phyloP scores from a whole-genome alignment of 2,888 invertebrate genomes.

The Sesia bembeciformis region DNA sequence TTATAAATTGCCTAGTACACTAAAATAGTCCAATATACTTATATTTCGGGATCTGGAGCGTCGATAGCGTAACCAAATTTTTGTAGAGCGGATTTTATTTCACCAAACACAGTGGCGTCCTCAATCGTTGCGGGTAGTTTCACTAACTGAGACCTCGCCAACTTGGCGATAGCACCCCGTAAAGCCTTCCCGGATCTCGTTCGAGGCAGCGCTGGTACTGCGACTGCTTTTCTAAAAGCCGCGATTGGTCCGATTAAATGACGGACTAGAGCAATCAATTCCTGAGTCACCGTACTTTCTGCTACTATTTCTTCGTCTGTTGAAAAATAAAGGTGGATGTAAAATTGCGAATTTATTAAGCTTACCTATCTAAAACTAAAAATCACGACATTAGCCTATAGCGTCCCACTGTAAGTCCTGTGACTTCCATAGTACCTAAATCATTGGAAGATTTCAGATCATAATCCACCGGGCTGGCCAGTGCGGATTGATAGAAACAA shows the following conservation, averaged over 20 bases:
- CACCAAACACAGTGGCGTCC: slow-evolving; percentile 86
- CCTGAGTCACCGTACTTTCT: slow-evolving; percentile 57
- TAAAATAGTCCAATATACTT: slow-evolving; percentile 2
- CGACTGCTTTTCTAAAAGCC: slow-evolving; percentile 85
- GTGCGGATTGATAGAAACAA: no score
- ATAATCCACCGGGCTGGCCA: no score
- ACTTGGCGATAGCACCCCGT: slow-evolving; percentile 87
- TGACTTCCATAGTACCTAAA: no score
- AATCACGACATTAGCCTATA: no score
- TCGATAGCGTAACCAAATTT: slow-evolving; percentile 83
- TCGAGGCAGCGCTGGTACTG: slow-evolving; percentile 87
- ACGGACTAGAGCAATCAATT: slow-evolving; percentile 54
- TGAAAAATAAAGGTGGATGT: neutral
- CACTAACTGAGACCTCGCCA: slow-evolving; percentile 86
- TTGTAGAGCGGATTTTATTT: slow-evolving; percentile 84
- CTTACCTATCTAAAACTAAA: no score
- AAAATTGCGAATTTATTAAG: no score
- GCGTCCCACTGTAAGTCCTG: no score
- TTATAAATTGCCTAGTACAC: no score
- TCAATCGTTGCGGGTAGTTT: slow-evolving; percentile 91
- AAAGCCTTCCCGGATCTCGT: slow-evolving; percentile 84
- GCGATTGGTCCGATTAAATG: slow-evolving; percentile 89
- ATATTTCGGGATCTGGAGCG: slow-evolving; percentile 78
- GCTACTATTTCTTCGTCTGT: slow-evolving; percentile 62
- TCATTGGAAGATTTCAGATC: no score